A percentile compares a stretch with the other conserved stretches of the same genome.
Evolutionary conservation across 2,888 invertebrate genomes (phyloP).

Genomic region (Himalopsyche japonica): DNA sequence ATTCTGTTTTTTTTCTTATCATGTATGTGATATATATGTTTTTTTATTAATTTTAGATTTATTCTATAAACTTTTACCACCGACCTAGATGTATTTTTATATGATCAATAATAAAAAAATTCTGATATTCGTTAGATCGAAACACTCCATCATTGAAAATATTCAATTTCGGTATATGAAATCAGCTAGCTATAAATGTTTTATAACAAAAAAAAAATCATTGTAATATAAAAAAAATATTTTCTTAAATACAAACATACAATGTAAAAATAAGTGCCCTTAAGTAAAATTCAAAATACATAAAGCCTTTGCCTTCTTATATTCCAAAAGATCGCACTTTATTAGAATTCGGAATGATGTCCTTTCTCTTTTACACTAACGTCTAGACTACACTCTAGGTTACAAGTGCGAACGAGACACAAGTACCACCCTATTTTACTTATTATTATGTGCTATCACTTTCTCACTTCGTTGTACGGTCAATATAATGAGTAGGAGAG

Average conservation of each 20-base stretch:
- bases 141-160: no score
- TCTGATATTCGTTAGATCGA: no score
- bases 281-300: slow-evolving; percentile 8
- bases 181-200: no score
- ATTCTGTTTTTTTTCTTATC: no score
- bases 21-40: no score
- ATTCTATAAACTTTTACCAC: no score
- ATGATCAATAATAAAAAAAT: no score
- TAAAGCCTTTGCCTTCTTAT: slow-evolving; percentile 5
- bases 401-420: slow-evolving; percentile 2
- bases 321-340: slow-evolving; percentile 17
- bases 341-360: background rate
- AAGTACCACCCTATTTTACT: background rate
- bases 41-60: no score
- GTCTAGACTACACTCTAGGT: background rate
- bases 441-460: background rate
- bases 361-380: background rate
- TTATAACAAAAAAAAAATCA: no score
- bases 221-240: no score
- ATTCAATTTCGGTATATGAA: no score
- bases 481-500: background rate
- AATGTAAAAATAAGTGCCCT: background rate
- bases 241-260: background rate
- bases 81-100: no score
- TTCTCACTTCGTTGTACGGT: background rate